Evolutionary conservation across 2,113 vertebrate species (phyloP).

Genomic region (Hippocampus barbouri): DNA sequence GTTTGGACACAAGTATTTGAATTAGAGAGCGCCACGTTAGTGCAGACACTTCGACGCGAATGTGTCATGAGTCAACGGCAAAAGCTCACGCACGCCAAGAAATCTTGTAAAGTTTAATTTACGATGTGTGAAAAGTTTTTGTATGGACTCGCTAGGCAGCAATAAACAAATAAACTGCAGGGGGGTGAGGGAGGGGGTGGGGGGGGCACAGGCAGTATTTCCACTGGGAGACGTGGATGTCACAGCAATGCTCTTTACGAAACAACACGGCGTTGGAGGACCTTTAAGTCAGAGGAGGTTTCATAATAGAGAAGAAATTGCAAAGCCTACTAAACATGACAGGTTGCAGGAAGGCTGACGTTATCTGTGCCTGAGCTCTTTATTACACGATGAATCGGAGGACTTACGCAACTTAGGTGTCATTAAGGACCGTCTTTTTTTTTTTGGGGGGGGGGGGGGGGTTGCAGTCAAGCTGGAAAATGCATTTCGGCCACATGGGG

Average conservation of each 20-base stretch:
- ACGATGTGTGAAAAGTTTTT: slow-evolving; percentile 4
- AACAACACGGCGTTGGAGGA: background rate
- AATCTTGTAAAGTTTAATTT: slow-evolving; percentile 21
- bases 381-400: background rate
- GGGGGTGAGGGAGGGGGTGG: background rate
- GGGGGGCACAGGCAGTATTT: slow-evolving; percentile 1
- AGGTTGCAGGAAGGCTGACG: background rate
- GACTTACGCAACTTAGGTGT: background rate
- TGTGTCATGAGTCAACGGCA: slow-evolving; percentile 22
- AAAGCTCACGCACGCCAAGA: slow-evolving; percentile 14
- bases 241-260: background rate
- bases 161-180: background rate
- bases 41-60: slow-evolving; percentile 5
- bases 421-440: background rate
- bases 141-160: slow-evolving; percentile 24
- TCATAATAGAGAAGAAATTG: slow-evolving; percentile 1
- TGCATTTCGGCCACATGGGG: too few species aligned
- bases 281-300: background rate
- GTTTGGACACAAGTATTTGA: background rate
- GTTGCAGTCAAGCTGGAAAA: too few species aligned
- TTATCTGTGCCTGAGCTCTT: background rate
- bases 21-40: background rate
- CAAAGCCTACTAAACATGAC: background rate
- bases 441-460: too few species aligned
- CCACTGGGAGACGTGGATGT: background rate